Evolutionary conservation across 2,888 invertebrate species (phyloP).

Genomic region (Pyrocoelia pectoralis): DNA sequence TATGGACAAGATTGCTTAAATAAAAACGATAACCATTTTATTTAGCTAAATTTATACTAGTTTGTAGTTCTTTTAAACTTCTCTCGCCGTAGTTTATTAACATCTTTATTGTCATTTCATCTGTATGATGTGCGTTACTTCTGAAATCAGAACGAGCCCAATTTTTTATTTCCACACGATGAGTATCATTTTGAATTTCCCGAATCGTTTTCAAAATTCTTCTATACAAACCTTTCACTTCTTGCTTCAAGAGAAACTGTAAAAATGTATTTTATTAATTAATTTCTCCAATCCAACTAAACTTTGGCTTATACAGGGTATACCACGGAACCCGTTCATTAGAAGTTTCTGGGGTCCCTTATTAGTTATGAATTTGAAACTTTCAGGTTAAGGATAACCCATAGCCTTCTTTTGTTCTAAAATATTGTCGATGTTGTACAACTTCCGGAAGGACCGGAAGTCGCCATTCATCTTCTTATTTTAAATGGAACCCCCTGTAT

Average conservation of each 20-base stretch:
- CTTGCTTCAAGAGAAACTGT: conserved; percentile 81
- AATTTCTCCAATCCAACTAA: no score
- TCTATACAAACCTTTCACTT: conserved; percentile 79
- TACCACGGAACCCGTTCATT: no score
- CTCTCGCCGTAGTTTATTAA: conserved; percentile 74
- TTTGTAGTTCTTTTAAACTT: conserved; percentile 72
- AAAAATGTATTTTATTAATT: conserved; percentile 52
- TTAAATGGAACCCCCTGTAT: no score
- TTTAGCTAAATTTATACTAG: conserved; percentile 69
- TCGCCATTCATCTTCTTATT: no score
- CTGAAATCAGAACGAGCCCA: conserved; percentile 82
- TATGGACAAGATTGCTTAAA: conserved; percentile 37
- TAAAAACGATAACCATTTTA: conserved; percentile 37
- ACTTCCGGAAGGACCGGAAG: no score
- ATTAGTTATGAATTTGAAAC: no score
- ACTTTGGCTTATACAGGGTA: no score
- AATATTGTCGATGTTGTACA: no score
- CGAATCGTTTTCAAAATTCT: conserved; percentile 74
- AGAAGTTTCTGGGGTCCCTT: no score
- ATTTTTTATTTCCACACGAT: conserved; percentile 70
- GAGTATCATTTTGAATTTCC: conserved; percentile 70
- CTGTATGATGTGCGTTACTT: conserved; percentile 72
- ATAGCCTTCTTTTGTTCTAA: no score
- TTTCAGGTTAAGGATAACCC: no score
- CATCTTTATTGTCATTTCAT: conserved; percentile 77